Evolutionary conservation across 2,797 vertebrate genomes (phyloP).

Genomic region (Scyliorhinus canicula): DNA sequence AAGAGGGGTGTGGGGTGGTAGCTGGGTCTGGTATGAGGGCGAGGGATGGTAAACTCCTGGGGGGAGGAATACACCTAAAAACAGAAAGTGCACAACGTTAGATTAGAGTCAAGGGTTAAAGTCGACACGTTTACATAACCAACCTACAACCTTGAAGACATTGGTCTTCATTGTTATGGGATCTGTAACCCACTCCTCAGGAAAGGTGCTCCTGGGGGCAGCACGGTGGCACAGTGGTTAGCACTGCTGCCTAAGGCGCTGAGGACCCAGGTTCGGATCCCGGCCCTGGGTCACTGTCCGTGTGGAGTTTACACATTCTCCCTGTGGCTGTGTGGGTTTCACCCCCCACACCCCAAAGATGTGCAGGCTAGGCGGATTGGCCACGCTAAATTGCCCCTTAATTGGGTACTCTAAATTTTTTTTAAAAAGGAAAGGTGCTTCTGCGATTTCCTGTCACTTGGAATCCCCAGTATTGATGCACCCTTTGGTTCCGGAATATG

Average conservation of each 20-base stretch:
- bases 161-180: background rate
- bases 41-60: slow-evolving; percentile 73
- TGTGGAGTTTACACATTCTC: too few relatives aligned
- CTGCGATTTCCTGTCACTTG: background rate
- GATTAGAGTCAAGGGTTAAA: background rate
- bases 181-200: background rate
- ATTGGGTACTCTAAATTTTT: too few relatives aligned
- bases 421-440: background rate
- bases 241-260: too few relatives aligned
- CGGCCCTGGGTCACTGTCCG: too few relatives aligned
- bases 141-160: slow-evolving; percentile 50
- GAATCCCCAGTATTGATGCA: background rate
- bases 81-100: slow-evolving; percentile 37
- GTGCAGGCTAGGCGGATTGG: too few relatives aligned
- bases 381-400: too few relatives aligned
- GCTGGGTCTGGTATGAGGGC: slow-evolving; percentile 58
- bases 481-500: background rate
- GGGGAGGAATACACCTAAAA: slow-evolving; percentile 64
- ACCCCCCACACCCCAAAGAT: too few relatives aligned
- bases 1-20: slow-evolving; percentile 44
- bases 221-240: too few relatives aligned
- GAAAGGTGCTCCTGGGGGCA: background rate
- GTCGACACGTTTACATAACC: background rate
- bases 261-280: too few relatives aligned
- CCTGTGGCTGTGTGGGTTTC: too few relatives aligned